Conservation (phyloP, 2,888 invertebrate genomes). For the Zygothrica quintamaculata region DNA sequence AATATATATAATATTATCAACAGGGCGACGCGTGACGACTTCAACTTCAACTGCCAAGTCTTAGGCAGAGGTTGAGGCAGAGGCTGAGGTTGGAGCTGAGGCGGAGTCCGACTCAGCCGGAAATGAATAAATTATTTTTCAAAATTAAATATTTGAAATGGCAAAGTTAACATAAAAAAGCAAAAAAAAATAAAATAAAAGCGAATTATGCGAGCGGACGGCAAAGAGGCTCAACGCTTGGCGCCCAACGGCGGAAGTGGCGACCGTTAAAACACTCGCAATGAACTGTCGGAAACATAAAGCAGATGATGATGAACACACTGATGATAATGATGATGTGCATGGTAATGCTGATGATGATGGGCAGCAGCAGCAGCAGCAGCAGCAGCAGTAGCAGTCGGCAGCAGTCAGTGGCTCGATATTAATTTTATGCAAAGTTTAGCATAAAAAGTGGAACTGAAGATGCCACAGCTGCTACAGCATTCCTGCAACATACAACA, state of each 20-base stretch:
- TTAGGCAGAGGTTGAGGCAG: neutral
- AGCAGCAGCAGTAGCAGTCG: neutral
- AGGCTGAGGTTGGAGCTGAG: neutral
- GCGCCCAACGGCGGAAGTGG: slow-evolving; percentile 70
- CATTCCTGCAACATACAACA: too few relatives aligned
- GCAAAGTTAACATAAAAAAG: slow-evolving; percentile 75
- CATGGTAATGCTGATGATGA: neutral
- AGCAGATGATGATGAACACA: slow-evolving; percentile 20
- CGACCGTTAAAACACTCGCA: slow-evolving; percentile 77
- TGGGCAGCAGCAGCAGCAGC: neutral
- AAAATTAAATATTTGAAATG: slow-evolving; percentile 67
- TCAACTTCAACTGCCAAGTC: neutral
- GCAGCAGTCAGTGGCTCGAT: slow-evolving; percentile 42
- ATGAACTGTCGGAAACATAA: slow-evolving; percentile 76
- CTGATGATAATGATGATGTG: slow-evolving; percentile 9
- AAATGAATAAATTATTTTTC: slow-evolving; percentile 80
- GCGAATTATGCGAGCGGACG: slow-evolving; percentile 72
- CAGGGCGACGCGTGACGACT: slow-evolving; percentile 39
- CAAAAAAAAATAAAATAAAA: too few relatives aligned
- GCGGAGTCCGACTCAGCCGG: slow-evolving; percentile 50
- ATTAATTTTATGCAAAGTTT: slow-evolving; percentile 80
- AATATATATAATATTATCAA: slow-evolving; percentile 41
- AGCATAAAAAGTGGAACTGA: slow-evolving; percentile 45
- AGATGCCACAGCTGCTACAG: slow-evolving; percentile 29
- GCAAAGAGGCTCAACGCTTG: neutral